Base-by-base conservation (phyloP, 1,140 invertebrate species). In the Drosophila neocordata region DNA sequence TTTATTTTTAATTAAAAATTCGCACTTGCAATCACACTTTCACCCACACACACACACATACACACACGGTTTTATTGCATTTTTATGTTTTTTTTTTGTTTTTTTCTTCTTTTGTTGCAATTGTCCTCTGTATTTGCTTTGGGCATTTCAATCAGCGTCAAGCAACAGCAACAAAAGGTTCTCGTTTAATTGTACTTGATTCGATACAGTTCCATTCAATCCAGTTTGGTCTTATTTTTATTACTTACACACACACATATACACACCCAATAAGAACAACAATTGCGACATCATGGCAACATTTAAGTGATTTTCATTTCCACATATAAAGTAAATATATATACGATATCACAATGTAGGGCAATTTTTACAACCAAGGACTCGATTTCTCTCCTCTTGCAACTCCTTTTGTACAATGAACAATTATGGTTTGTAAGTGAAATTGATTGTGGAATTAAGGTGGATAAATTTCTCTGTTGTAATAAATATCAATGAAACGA, bases 281-380 rank as follows among this genome's bases (percentile, higher is more conserved):
- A 48, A 48, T 56, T 56, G 31, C 57, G 27, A 41, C 22, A 31
- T 15, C 56, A 35, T 35, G 56, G 24, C 44, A 56, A 56, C 56
- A 13, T 74, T 67, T 68, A 74, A 74, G 57, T 74, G 72, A 67
- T 67, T 74, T 44, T 68, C 63, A 44, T 60, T 41, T 20, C 20
- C 24, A 13, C 58, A 65, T 48, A 73, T 37, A 31, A 31, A 31
- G 27, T 31, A 66, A 66, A 73, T 64, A n/a, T n/a, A 24, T 51
- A 34, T 20, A 52, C n/a, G 48, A 15, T 31, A 56, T 44, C 53
- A 38, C 52, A 53, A 57, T 73, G 37, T 56, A 48, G 56, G 37
- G 68, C 58, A 64, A 71, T 60, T 57, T 37, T 73, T 55, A 44
- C 41, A 44, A 44, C 15, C 13, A 48, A 48, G 53, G 53, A 31